Percentiles rank a stretch among this genome's conserved stretches.
Conservation (phyloP, 2,888 invertebrate species). For the Mythimna pallens region DNA sequence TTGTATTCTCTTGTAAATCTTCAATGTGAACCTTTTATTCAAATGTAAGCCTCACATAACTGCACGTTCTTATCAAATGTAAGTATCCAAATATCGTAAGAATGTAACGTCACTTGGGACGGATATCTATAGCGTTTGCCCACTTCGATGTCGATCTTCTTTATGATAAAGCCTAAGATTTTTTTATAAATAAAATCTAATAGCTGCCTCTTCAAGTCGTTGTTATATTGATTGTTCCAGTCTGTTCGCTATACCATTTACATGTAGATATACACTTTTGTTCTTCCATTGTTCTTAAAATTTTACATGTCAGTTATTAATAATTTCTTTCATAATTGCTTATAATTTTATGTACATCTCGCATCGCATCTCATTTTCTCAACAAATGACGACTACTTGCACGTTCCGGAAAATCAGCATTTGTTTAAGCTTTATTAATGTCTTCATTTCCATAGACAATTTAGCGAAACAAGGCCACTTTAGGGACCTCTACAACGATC, state of each 20-base stretch:
- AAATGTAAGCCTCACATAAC: conserved; percentile 40
- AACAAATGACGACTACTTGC: conserved; percentile 32
- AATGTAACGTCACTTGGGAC: conserved; percentile 23
- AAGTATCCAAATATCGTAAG: conserved; percentile 40
- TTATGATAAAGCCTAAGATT: neutral
- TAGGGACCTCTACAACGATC: conserved; percentile 29
- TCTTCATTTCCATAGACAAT: conserved; percentile 62
- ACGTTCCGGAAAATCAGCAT: conserved; percentile 59
- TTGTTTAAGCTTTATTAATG: conserved; percentile 60
- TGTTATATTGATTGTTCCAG: conserved; percentile 7
- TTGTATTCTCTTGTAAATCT: conserved; percentile 23
- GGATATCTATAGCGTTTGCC: conserved; percentile 37
- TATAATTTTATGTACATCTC: conserved; percentile 47
- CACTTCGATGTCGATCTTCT: conserved; percentile 16
- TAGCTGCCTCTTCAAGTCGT: neutral
- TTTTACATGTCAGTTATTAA: neutral
- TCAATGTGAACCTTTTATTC: conserved; percentile 22
- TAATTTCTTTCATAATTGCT: conserved; percentile 18
- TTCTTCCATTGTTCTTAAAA: neutral
- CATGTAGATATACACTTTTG: neutral
- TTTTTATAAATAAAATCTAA: neutral
- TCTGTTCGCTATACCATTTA: neutral
- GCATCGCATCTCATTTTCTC: conserved; percentile 38
- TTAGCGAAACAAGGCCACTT: conserved; percentile 62
- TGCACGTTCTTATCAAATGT: conserved; percentile 49